phyloP scores from a whole-genome alignment of 1,140 invertebrate genomes.

The Pectinophora gossypiella region DNA sequence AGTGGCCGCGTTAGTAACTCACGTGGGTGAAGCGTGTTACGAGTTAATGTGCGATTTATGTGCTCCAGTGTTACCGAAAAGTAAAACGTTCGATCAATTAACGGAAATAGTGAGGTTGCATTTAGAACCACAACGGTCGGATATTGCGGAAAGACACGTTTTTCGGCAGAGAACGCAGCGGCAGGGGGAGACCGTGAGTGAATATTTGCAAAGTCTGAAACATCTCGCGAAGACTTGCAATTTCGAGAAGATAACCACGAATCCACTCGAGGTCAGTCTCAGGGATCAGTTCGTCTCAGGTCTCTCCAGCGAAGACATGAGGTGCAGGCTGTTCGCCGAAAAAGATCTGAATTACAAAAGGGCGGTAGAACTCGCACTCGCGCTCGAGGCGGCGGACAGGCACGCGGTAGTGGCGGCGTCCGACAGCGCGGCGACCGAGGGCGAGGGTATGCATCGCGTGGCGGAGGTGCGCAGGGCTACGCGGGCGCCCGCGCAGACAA shows the following conservation, averaged over 20 bases:
- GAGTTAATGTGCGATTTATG: conserved; percentile 8
- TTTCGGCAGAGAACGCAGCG: conserved; percentile 2
- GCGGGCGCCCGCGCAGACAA: background rate
- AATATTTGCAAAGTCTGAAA: conserved; percentile 3
- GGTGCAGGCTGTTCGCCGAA: conserved; percentile 5
- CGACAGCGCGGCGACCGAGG: background rate
- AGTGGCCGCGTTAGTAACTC: conserved; percentile 5
- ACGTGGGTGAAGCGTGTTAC: background rate
- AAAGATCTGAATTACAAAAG: conserved; percentile 3
- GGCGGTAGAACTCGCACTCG: background rate
- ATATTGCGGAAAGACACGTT: conserved; percentile 8
- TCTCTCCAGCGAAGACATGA: conserved; percentile 1
- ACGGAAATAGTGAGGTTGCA: background rate
- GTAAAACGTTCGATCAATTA: background rate
- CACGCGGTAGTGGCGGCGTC: background rate
- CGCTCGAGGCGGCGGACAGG: background rate
- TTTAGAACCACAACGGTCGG: conserved; percentile 5
- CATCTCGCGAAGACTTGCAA: conserved; percentile 4
- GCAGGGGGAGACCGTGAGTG: background rate
- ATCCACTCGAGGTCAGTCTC: background rate
- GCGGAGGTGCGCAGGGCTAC: background rate
- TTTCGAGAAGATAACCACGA: background rate
- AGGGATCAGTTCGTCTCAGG: background rate
- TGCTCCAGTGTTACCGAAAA: background rate
- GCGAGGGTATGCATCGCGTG: background rate